phyloP scores from a whole-genome alignment of 2,797 vertebrate species.

The Manis javanica region DNA sequence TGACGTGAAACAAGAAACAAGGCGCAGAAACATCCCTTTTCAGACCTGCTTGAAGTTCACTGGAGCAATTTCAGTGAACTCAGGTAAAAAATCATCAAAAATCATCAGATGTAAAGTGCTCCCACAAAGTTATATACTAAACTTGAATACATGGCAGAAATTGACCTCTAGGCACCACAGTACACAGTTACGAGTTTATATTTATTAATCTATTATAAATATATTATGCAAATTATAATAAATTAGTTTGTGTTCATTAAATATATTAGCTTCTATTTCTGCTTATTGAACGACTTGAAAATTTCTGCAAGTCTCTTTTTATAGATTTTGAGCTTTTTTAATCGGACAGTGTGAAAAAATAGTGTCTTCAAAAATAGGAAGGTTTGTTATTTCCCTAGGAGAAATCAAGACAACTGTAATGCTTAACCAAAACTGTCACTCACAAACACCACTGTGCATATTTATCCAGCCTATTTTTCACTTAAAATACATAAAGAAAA shows the following conservation, averaged over 20 bases:
- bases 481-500: not conserved
- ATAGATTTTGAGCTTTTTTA: not conserved
- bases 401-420: not conserved
- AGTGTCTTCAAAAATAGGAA: not conserved
- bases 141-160: not conserved
- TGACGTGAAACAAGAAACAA: not conserved
- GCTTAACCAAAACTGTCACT: not conserved
- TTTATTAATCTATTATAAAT: no score
- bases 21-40: not conserved
- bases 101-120: not conserved
- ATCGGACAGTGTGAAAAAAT: not conserved
- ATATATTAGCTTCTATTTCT: not conserved
- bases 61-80: not conserved
- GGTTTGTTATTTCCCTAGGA: not conserved
- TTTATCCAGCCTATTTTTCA: not conserved
- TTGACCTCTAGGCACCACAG: not conserved
- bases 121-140: not conserved
- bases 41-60: not conserved
- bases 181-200: not conserved
- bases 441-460: not conserved
- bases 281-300: not conserved
- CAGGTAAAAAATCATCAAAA: not conserved
- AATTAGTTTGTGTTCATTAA: no score
- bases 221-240: no score
- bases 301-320: not conserved